phyloP scores from a whole-genome alignment of 2,888 invertebrate genomes.

The Eulithis testata region DNA sequence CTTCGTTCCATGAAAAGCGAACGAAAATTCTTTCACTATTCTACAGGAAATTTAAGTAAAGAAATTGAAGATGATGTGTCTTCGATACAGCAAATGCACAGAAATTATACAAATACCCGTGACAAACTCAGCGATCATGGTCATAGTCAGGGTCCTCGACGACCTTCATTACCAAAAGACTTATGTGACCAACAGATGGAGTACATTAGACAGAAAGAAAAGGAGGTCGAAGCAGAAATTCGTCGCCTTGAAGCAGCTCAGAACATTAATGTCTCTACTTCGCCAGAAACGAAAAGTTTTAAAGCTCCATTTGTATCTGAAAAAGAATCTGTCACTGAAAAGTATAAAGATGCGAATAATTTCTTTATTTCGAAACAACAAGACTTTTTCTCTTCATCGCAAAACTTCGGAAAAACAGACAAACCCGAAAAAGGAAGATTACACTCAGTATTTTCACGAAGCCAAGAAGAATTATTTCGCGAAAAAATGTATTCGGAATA shows the following conservation, averaged over 20 bases:
- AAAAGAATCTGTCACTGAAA: constrained; percentile 56
- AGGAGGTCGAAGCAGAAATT: constrained; percentile 87
- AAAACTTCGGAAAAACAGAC: constrained; percentile 48
- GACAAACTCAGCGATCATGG: constrained; percentile 49
- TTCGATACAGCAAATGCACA: constrained; percentile 78
- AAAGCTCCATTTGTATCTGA: constrained; percentile 73
- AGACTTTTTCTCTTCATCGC: constrained; percentile 65
- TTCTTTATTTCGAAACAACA: constrained; percentile 74
- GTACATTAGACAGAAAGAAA: constrained; percentile 87
- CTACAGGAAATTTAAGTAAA: constrained; percentile 76
- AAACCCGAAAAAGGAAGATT: constrained; percentile 56
- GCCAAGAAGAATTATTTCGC: constrained; percentile 89
- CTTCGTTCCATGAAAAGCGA: constrained; percentile 69
- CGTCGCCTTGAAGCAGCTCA: constrained; percentile 85
- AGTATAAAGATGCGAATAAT: constrained; percentile 60
- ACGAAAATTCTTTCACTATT: constrained; percentile 73
- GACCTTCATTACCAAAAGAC: constrained; percentile 87
- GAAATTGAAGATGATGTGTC: constrained; percentile 79
- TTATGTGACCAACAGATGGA: constrained; percentile 86
- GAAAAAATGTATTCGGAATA: constrained; percentile 94
- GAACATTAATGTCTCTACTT: constrained; percentile 55
- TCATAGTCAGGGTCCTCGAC: constrained; percentile 65
- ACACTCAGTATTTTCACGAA: constrained; percentile 79
- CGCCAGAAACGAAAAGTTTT: constrained; percentile 56
- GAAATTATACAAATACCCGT: constrained; percentile 63